phyloP scores from a whole-genome alignment of 1,140 invertebrate species.

The Homarus americanus region DNA sequence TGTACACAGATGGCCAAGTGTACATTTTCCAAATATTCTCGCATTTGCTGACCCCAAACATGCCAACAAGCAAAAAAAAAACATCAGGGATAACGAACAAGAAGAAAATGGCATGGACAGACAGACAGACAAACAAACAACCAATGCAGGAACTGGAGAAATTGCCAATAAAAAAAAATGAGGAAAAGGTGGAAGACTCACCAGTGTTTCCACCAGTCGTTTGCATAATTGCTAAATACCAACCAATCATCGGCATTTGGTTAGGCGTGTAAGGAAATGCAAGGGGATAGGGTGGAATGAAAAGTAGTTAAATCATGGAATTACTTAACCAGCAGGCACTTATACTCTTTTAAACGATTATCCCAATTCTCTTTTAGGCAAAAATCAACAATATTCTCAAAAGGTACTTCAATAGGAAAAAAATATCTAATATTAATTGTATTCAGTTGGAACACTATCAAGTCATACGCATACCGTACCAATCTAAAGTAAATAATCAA shows the following conservation, averaged over 20 bases:
- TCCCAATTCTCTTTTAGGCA: conserved; percentile 16
- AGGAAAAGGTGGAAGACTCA: conserved; percentile 69
- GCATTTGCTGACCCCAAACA: conserved; percentile 9
- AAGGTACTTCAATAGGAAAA: not conserved
- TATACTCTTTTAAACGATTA: conserved; percentile 25
- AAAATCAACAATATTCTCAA: conserved; percentile 8
- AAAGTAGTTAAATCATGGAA: conserved; percentile 53
- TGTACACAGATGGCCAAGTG: conserved; percentile 9
- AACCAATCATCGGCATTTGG: conserved; percentile 73
- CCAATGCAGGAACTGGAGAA: conserved; percentile 61
- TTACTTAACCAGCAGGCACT: conserved; percentile 63
- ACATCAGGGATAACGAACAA: not conserved
- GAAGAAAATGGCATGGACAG: not conserved
- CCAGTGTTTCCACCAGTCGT: conserved; percentile 73
- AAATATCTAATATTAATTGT: not conserved
- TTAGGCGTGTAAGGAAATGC: conserved; percentile 72
- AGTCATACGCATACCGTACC: conserved; percentile 15
- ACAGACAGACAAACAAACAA: conserved; percentile 31
- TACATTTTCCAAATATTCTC: conserved; percentile 12
- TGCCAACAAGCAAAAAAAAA: not conserved
- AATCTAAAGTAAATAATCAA: conserved; percentile 46
- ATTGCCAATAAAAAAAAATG: conserved; percentile 52
- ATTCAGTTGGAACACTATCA: conserved; percentile 10
- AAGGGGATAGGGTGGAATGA: conserved; percentile 67
- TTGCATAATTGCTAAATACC: conserved; percentile 73